Conservation (phyloP, 2,888 invertebrate species). For the Euzophera pinguis region DNA sequence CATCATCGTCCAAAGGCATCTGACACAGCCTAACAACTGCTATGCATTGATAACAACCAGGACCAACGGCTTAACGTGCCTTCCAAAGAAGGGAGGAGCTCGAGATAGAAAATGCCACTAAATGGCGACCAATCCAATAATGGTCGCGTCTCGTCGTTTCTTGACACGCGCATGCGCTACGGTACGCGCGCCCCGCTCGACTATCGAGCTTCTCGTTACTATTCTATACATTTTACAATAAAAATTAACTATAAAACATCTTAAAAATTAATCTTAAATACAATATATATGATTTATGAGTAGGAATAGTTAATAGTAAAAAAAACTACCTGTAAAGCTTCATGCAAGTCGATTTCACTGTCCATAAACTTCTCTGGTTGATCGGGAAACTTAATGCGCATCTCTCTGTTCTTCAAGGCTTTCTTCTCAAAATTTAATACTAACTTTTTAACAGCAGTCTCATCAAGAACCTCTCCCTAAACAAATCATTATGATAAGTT, state of each 20-base stretch:
- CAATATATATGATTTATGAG: background rate
- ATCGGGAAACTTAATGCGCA: conserved; percentile 98
- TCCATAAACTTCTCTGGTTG: conserved; percentile 99
- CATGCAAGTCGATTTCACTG: conserved; percentile 96
- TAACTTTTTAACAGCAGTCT: conserved; percentile 91
- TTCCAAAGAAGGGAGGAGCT: too few species aligned
- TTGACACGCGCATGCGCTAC: too few species aligned
- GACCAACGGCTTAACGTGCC: too few species aligned
- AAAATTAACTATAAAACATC: background rate
- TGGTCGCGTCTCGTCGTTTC: too few species aligned
- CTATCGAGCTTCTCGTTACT: too few species aligned
- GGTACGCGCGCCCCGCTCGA: too few species aligned
- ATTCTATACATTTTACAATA: too few species aligned
- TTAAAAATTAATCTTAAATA: background rate
- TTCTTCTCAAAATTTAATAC: conserved; percentile 96
- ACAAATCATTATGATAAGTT: conserved; percentile 18
- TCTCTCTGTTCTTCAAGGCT: conserved; percentile 95
- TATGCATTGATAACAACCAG: too few species aligned
- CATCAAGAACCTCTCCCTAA: conserved; percentile 93
- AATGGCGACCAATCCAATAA: too few species aligned
- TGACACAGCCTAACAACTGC: too few species aligned
- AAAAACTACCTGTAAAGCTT: conserved; percentile 85
- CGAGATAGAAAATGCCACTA: too few species aligned
- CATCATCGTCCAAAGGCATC: too few species aligned
- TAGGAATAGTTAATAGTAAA: background rate